These are phyloP conservation scores for Zaprionus ghesquierei DNA, from an alignment of 1,140 invertebrate genomes.

Conservation along the genomic window DNA sequence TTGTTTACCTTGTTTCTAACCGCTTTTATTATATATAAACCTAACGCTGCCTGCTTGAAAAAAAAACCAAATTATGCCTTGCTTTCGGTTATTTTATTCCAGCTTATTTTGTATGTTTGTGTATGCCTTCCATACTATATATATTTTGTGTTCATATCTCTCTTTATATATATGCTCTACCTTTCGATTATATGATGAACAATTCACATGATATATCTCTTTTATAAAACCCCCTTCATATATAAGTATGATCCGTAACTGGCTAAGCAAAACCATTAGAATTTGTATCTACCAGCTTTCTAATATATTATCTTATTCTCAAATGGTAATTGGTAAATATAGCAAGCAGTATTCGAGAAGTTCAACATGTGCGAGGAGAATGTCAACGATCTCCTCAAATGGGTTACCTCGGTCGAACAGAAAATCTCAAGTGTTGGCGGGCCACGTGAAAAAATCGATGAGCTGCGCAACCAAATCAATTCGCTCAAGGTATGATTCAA, in stretches of 20 bases:
- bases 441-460: conserved; percentile 93
- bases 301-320: conserved; percentile 5
- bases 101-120: conserved; percentile 72
- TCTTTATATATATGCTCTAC: conserved; percentile 53
- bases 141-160: conserved; percentile 47
- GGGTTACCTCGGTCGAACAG: conserved; percentile 93
- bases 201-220: conserved; percentile 16
- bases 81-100: conserved; percentile 45
- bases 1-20: conserved; percentile 36
- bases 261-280: conserved; percentile 13
- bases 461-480: conserved; percentile 94
- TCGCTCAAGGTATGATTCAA: conserved; percentile 93
- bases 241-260: conserved; percentile 18
- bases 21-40: conserved; percentile 12
- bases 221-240: not conserved
- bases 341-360: conserved; percentile 97
- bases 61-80: conserved; percentile 35
- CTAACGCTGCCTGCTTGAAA: conserved; percentile 8
- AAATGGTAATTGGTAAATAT: conserved; percentile 46
- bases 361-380: conserved; percentile 95
- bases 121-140: conserved; percentile 34
- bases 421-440: conserved; percentile 93
- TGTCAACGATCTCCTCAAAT: conserved; percentile 92
- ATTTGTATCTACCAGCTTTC: not conserved
- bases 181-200: conserved; percentile 56